Evolutionary conservation across 2,113 vertebrate genomes (phyloP).

Genomic region (Tachuris rubrigastra): DNA sequence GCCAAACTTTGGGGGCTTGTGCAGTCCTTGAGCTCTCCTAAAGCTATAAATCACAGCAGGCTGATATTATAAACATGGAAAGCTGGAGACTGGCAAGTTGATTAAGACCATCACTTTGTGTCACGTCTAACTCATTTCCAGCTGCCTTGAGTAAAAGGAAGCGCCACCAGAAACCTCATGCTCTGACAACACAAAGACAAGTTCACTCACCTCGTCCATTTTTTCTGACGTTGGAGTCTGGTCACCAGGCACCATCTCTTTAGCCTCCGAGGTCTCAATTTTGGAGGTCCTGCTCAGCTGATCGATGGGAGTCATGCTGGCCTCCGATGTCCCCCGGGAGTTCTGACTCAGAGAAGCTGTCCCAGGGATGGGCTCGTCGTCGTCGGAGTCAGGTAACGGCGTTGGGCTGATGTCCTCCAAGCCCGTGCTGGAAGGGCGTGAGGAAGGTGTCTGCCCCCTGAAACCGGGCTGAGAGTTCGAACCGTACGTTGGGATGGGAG

Average conservation of each 20-base stretch:
- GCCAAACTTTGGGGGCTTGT: constrained; percentile 11
- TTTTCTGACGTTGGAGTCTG: constrained; percentile 84
- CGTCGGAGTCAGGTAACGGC: constrained; percentile 92
- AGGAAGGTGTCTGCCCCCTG: constrained; percentile 76
- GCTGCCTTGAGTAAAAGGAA: background rate
- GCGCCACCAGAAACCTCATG: background rate
- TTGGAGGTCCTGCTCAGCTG: constrained; percentile 75
- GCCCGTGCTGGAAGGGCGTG: constrained; percentile 88
- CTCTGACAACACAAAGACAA: background rate
- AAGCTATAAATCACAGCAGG: constrained; percentile 24
- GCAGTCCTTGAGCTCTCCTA: constrained; percentile 11
- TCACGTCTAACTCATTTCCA: background rate
- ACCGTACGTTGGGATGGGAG: constrained; percentile 83
- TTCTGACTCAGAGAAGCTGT: constrained; percentile 75
- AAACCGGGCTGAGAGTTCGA: constrained; percentile 76
- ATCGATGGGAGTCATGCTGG: constrained; percentile 59
- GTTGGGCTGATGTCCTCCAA: constrained; percentile 97
- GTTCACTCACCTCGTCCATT: constrained; percentile 88
- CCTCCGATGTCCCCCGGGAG: constrained; percentile 68
- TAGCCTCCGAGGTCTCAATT: constrained; percentile 70
- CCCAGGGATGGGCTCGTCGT: constrained; percentile 80
- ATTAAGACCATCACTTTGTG: constrained; percentile 18
- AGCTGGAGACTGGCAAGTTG: background rate
- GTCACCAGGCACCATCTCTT: constrained; percentile 78
- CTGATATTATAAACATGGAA: constrained; percentile 2